Evolutionary conservation across 2,797 vertebrate genomes (phyloP).

Genomic region (Catharus ustulatus): DNA sequence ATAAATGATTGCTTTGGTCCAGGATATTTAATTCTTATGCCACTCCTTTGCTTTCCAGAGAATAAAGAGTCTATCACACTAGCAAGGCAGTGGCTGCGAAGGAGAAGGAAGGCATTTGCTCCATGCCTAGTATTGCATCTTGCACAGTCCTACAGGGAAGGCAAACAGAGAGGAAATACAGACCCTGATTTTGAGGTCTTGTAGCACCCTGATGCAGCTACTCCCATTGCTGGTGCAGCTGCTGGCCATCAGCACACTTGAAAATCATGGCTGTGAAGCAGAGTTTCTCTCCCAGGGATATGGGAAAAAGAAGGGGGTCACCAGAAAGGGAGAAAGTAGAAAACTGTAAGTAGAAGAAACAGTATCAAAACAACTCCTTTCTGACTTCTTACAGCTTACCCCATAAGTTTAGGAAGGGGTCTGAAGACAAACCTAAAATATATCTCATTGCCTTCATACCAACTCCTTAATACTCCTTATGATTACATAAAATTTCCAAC

Average conservation of each 20-base stretch:
- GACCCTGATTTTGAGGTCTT: not conserved
- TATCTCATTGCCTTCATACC: not conserved
- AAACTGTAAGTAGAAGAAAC: not conserved
- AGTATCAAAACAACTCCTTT: not conserved
- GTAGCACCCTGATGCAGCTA: not conserved
- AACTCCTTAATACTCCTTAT: not conserved
- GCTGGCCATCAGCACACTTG: not conserved
- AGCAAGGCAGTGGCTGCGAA: not conserved
- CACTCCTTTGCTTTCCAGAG: constrained; percentile 1
- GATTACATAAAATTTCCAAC: not conserved
- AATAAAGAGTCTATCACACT: not conserved
- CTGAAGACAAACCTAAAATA: not conserved
- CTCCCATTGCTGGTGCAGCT: not conserved
- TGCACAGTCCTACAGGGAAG: not conserved
- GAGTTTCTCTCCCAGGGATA: not conserved
- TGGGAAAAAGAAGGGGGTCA: not conserved
- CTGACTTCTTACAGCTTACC: not conserved
- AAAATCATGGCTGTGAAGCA: not conserved
- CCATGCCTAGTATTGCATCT: not conserved
- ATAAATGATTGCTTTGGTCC: not conserved
- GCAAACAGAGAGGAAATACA: not conserved
- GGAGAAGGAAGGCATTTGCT: not conserved
- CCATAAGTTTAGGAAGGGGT: accelerated
- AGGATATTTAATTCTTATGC: not conserved
- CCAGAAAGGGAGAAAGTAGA: not conserved